phyloP scores from a whole-genome alignment of 2,797 vertebrate species.

The Microctenopoma steveboyesi region DNA sequence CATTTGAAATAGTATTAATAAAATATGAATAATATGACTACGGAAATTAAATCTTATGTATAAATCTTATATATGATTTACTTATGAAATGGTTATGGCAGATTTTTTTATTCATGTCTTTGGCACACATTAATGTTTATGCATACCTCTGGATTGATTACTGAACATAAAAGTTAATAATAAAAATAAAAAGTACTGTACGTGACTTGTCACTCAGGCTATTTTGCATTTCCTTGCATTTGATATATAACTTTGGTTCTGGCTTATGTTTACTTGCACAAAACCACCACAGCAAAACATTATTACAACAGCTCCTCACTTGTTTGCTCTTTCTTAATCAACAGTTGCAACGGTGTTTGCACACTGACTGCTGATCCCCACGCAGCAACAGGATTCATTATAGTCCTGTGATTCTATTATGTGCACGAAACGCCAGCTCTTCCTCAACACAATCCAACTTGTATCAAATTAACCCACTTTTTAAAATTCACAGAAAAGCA shows the following conservation, averaged over 20 bases:
- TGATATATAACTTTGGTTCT: background rate
- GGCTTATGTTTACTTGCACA: background rate
- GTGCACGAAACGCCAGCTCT: background rate
- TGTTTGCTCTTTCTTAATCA: background rate
- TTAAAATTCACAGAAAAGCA: conserved; percentile 11
- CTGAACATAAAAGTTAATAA: background rate
- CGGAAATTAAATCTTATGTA: conserved; percentile 30
- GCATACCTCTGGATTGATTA: conserved; percentile 8
- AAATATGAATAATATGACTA: conserved; percentile 38
- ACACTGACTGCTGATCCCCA: background rate
- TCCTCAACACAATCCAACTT: background rate
- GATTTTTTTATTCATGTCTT: conserved; percentile 34
- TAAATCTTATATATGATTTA: background rate
- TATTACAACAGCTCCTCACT: background rate
- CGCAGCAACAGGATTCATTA: background rate
- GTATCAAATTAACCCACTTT: conserved; percentile 35
- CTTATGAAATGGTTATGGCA: conserved; percentile 4
- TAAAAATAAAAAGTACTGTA: background rate
- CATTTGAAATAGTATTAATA: conserved; percentile 31
- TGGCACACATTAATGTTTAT: conserved; percentile 36
- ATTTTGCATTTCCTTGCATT: background rate
- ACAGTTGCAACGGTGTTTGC: background rate
- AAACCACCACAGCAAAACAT: background rate
- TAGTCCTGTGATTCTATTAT: background rate
- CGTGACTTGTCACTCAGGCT: background rate